Evolutionary conservation across 2,113 vertebrate species (phyloP).

Genomic region (Cyprinodon variegatus): DNA sequence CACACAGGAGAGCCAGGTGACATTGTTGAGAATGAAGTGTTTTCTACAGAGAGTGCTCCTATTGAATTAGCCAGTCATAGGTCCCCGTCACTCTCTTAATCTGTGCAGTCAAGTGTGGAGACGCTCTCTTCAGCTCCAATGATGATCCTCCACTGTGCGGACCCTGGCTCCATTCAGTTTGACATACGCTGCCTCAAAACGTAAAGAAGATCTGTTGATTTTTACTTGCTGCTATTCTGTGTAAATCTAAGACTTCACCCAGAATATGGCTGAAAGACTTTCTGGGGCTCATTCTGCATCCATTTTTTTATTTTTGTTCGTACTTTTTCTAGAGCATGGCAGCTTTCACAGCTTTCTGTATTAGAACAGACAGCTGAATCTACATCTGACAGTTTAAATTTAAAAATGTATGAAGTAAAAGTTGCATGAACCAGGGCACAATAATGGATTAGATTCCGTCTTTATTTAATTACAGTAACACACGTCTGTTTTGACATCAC

Average conservation of each 20-base stretch:
- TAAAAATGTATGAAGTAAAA: conserved; percentile 60
- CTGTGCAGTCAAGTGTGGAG: conserved; percentile 73
- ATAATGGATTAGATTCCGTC: conserved; percentile 69
- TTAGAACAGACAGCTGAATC: conserved; percentile 64
- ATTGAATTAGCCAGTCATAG: conserved; percentile 77
- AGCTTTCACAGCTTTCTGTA: conserved; percentile 60
- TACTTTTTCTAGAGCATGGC: conserved; percentile 48
- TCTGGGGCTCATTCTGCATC: conserved; percentile 65
- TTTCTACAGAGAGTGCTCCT: conserved; percentile 69
- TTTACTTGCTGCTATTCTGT: conserved; percentile 51
- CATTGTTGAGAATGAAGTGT: conserved; percentile 69
- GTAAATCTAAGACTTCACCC: conserved; percentile 70
- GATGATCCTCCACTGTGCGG: conserved; percentile 66
- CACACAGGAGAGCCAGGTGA: conserved; percentile 59
- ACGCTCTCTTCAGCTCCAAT: conserved; percentile 69
- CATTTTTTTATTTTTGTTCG: conserved; percentile 33
- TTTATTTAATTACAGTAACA: conserved; percentile 71
- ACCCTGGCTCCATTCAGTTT: conserved; percentile 64
- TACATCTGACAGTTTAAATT: conserved; percentile 56
- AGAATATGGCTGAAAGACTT: conserved; percentile 64
- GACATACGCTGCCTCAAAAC: conserved; percentile 60
- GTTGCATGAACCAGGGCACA: conserved; percentile 55
- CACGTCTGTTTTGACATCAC: conserved; percentile 57
- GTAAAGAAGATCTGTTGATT: conserved; percentile 68
- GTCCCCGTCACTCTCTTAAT: conserved; percentile 75